These are phyloP conservation scores for Nycticebus coucang DNA, from an alignment of 2,113 vertebrate species.

Conservation along the genomic window DNA sequence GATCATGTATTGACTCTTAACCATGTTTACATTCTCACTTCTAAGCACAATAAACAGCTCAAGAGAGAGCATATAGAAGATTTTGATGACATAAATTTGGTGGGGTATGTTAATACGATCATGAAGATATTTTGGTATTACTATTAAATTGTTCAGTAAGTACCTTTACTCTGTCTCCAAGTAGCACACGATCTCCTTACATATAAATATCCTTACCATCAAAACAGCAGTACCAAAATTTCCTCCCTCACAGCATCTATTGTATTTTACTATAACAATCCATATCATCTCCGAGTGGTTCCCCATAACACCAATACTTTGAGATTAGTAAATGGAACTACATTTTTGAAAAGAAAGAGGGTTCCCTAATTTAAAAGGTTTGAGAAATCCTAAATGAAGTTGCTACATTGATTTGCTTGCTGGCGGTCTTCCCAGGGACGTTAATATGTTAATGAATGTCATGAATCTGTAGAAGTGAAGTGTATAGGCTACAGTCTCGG, in stretches of 20 bases:
- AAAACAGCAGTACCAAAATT: neutral
- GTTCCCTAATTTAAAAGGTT: constrained; percentile 19
- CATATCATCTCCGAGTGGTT: neutral
- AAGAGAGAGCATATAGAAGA: neutral
- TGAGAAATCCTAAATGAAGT: constrained; percentile 19
- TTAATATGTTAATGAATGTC: neutral
- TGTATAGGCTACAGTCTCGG: neutral
- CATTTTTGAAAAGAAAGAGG: neutral
- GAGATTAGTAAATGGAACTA: neutral
- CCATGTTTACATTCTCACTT: neutral
- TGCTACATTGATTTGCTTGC: neutral
- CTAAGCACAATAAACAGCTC: neutral
- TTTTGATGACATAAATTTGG: neutral
- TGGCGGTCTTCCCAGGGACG: neutral
- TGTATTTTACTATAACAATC: neutral
- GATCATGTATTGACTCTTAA: neutral
- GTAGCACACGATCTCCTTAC: neutral
- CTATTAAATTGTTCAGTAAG: neutral
- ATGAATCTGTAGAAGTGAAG: neutral
- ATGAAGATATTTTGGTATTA: neutral
- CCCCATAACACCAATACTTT: neutral
- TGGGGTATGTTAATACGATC: neutral
- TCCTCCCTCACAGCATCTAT: neutral
- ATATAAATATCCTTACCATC: neutral
- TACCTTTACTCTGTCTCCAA: neutral